Evolutionary conservation across 2,888 invertebrate species (phyloP).

Genomic region (Willowsia nigromaculata): DNA sequence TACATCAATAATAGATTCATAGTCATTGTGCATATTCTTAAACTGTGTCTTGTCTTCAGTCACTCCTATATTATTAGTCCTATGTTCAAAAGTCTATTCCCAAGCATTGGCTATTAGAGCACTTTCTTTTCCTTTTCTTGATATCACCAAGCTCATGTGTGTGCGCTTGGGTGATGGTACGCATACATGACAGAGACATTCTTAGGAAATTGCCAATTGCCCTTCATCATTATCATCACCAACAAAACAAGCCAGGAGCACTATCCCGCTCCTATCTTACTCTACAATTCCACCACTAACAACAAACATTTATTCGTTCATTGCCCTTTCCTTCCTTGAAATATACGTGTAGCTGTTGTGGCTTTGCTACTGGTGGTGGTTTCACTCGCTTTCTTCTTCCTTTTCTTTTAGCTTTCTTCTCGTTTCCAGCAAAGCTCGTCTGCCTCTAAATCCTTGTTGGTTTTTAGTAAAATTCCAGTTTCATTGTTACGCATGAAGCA

Average conservation of each 20-base stretch:
- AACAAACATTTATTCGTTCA: slow-evolving; percentile 49
- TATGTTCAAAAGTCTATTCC: neutral
- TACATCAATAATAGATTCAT: neutral
- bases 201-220: slow-evolving; percentile 66
- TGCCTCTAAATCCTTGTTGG: neutral
- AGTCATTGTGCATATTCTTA: neutral
- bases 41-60: neutral
- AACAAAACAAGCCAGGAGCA: neutral
- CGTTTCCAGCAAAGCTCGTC: neutral
- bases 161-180: neutral
- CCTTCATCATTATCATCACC: slow-evolving; percentile 52
- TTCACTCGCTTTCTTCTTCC: neutral
- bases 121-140: neutral
- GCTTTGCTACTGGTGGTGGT: neutral
- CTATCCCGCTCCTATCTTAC: neutral
- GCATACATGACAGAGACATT: slow-evolving; percentile 43
- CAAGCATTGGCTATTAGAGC: neutral
- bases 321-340: slow-evolving; percentile 35
- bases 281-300: neutral
- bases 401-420: neutral
- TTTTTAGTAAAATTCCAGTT: neutral
- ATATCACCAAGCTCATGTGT: neutral
- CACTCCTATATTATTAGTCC: neutral
- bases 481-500: neutral
- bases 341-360: neutral